These are phyloP conservation scores for Cryptocephalus primarius DNA, from an alignment of 2,888 invertebrate species.

Conservation along the genomic window DNA sequence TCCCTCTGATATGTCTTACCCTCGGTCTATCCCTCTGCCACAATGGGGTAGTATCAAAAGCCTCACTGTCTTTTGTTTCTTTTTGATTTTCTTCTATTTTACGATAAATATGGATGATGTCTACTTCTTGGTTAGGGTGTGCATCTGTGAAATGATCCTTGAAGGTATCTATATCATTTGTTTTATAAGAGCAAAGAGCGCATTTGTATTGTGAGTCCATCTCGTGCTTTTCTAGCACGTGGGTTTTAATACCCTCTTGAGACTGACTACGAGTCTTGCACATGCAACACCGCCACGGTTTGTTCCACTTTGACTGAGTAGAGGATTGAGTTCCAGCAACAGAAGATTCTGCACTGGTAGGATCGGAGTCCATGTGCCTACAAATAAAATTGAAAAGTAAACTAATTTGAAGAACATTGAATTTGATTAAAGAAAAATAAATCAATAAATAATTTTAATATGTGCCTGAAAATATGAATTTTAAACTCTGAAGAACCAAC, in stretches of 20 bases:
- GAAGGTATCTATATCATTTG: slow-evolving; percentile 44
- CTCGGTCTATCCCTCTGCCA: slow-evolving; percentile 47
- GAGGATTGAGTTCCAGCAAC: slow-evolving; percentile 1
- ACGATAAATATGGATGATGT: slow-evolving; percentile 45
- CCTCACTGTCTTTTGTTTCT: slow-evolving; percentile 24
- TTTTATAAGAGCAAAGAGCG: slow-evolving; percentile 51
- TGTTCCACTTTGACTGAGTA: slow-evolving; percentile 42
- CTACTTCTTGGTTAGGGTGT: slow-evolving; percentile 40
- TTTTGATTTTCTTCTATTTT: slow-evolving; percentile 34
- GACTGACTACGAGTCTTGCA: slow-evolving; percentile 52
- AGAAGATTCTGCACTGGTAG: slow-evolving; percentile 5
- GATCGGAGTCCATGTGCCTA: slow-evolving; percentile 17
- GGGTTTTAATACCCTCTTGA: slow-evolving; percentile 48
- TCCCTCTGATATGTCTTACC: slow-evolving; percentile 38
- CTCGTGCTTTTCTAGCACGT: slow-evolving; percentile 49
- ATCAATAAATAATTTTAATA: not conserved
- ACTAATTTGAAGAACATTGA: slow-evolving; percentile 5
- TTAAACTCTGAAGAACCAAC: no score
- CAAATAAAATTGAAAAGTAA: not conserved
- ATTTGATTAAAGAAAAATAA: slow-evolving; percentile 4
- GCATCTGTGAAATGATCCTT: slow-evolving; percentile 48
- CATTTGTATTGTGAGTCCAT: slow-evolving; percentile 63
- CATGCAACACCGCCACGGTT: slow-evolving; percentile 60
- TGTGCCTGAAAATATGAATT: no score
- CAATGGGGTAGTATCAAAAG: slow-evolving; percentile 48